Percentiles rank a stretch among this genome's conserved stretches.
Evolutionary conservation across 2,113 vertebrate genomes (phyloP).

Genomic region (Genyomyrus donnyi): DNA sequence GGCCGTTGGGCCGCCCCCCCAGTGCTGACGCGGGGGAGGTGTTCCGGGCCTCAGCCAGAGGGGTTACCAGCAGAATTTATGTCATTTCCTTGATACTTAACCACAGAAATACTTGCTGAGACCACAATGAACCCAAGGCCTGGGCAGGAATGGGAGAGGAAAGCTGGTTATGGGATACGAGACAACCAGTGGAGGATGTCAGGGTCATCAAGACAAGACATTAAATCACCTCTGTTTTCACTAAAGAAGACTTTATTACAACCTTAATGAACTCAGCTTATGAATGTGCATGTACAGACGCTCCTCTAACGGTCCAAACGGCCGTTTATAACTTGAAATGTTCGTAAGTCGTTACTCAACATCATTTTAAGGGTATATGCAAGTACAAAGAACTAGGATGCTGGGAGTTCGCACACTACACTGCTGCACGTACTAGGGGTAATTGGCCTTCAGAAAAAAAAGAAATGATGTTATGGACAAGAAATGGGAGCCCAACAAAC

Average conservation of each 20-base stretch:
- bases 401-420: too few species aligned
- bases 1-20: background rate
- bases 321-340: too few species aligned
- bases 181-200: background rate
- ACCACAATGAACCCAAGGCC: background rate
- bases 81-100: conserved; percentile 40
- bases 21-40: conserved; percentile 16
- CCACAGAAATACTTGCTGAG: background rate
- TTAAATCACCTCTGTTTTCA: background rate
- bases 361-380: too few species aligned
- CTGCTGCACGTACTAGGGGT: too few species aligned
- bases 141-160: background rate
- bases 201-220: background rate
- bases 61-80: conserved; percentile 57
- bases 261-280: background rate
- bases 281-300: background rate
- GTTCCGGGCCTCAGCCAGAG: conserved; percentile 31
- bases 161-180: background rate
- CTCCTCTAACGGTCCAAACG: too few species aligned
- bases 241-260: background rate
- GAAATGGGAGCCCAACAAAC: too few species aligned
- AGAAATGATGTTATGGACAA: too few species aligned
- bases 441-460: too few species aligned
- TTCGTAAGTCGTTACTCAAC: too few species aligned
- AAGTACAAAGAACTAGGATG: too few species aligned